A percentile compares a stretch with the other conserved stretches of the same genome.
Conservation (phyloP, 2,113 vertebrate species). For the Sylvicapra grimmia region DNA sequence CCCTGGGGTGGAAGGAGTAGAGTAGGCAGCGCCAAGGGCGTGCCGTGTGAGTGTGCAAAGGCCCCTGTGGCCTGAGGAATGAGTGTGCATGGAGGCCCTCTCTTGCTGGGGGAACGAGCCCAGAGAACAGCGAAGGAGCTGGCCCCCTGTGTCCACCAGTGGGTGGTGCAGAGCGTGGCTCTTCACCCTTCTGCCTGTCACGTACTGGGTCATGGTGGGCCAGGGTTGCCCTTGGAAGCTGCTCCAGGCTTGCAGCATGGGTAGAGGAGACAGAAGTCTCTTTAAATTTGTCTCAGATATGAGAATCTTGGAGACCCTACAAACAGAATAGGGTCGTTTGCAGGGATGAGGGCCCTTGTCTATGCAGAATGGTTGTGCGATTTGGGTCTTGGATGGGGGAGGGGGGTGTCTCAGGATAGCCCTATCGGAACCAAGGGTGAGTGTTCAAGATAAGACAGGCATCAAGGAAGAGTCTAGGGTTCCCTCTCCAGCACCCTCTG, state of each 20-base stretch:
- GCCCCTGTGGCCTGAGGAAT: constrained; percentile 58
- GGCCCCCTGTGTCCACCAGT: constrained; percentile 2
- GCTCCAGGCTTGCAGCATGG: constrained; percentile 25
- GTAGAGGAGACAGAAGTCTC: constrained; percentile 19
- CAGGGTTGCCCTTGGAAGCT: constrained; percentile 20
- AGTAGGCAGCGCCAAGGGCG: constrained; percentile 51
- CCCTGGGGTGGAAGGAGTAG: constrained; percentile 23
- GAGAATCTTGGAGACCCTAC: constrained; percentile 15
- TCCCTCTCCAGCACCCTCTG: constrained; percentile 8
- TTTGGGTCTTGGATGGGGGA: neutral
- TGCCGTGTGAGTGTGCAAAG: constrained; percentile 70
- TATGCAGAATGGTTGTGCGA: neutral
- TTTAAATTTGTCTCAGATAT: neutral
- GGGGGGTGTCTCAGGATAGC: constrained; percentile 24
- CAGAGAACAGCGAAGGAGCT: constrained; percentile 34
- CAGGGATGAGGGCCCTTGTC: neutral
- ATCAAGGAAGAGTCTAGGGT: neutral
- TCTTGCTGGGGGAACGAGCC: neutral
- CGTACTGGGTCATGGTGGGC: neutral
- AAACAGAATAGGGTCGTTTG: constrained; percentile 18
- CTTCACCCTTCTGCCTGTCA: neutral
- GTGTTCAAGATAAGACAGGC: neutral
- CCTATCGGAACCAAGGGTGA: neutral
- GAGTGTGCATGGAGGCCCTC: constrained; percentile 59
- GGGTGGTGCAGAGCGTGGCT: neutral